Conservation (phyloP, 2,113 vertebrate species). For the Proteles cristata region DNA sequence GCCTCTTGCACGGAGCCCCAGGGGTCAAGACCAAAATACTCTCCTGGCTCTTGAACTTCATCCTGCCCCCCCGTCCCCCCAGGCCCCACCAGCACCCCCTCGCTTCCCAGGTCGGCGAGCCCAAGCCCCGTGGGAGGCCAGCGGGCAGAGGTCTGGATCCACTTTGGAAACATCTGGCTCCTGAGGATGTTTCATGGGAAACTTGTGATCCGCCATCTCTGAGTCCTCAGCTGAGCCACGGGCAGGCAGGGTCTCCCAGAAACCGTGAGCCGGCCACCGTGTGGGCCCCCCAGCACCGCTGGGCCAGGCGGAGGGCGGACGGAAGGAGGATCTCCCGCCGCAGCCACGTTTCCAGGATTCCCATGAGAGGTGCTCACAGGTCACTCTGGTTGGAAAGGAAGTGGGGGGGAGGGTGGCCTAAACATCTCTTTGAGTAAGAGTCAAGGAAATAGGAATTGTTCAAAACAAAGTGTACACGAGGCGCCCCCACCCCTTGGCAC, state of each 20-base stretch:
- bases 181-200: neutral
- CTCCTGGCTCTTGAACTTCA: neutral
- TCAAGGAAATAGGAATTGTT: neutral
- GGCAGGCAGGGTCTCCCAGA: rapidly evolving
- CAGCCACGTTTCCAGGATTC: rapidly evolving
- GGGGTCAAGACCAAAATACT: neutral
- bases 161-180: neutral
- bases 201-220: neutral
- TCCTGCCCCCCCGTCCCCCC: neutral
- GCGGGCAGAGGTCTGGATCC: neutral
- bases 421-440: neutral
- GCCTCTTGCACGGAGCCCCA: neutral
- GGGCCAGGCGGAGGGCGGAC: neutral
- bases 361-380: neutral
- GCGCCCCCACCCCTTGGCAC: no score
- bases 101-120: neutral
- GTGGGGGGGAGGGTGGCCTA: neutral
- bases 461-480: rapidly evolving
- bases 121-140: neutral
- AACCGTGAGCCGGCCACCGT: rapidly evolving
- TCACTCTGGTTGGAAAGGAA: neutral
- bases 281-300: rapidly evolving
- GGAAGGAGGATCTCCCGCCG: rapidly evolving
- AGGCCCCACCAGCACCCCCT: rapidly evolving
- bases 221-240: no score